These are phyloP conservation scores for Rhagonycha fulva DNA, from an alignment of 2,888 invertebrate genomes.

Conservation along the genomic window DNA sequence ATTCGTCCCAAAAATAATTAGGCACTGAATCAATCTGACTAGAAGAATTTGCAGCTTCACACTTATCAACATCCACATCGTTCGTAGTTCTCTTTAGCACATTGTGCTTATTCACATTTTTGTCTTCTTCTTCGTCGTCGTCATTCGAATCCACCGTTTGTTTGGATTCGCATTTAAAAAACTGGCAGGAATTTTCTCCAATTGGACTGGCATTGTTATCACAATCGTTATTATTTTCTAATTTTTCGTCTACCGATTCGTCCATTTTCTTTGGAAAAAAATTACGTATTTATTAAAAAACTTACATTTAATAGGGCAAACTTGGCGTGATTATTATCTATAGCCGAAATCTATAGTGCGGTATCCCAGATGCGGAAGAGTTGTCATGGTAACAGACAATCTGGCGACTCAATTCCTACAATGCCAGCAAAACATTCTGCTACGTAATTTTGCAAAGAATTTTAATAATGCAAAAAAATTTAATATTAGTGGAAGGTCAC, in stretches of 20 bases:
- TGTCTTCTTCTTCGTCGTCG: constrained; percentile 9
- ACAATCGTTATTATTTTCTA: constrained; percentile 23
- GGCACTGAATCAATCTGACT: constrained; percentile 17
- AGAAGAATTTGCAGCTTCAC: constrained; percentile 18
- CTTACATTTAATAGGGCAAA: neutral
- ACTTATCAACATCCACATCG: constrained; percentile 24
- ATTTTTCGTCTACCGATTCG: constrained; percentile 12
- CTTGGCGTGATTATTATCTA: constrained; percentile 8
- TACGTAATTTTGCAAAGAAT: constrained; percentile 8
- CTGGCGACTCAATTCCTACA: constrained; percentile 41
- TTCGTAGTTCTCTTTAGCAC: constrained; percentile 40
- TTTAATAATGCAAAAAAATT: constrained; percentile 6
- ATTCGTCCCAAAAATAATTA: constrained; percentile 13
- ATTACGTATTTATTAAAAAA: neutral
- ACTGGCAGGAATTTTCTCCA: constrained; percentile 38
- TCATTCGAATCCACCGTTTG: constrained; percentile 32
- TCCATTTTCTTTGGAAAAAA: constrained; percentile 7
- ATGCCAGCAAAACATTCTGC: neutral
- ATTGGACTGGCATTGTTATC: constrained; percentile 31
- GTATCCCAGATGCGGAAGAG: constrained; percentile 38
- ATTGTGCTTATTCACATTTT: constrained; percentile 33
- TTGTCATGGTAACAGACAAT: constrained; percentile 54
- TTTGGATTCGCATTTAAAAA: constrained; percentile 44
- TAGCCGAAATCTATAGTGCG: constrained; percentile 24
- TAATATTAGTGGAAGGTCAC: neutral